Base-by-base conservation (phyloP, 2,888 invertebrate species). In the Colostygia pectinataria region DNA sequence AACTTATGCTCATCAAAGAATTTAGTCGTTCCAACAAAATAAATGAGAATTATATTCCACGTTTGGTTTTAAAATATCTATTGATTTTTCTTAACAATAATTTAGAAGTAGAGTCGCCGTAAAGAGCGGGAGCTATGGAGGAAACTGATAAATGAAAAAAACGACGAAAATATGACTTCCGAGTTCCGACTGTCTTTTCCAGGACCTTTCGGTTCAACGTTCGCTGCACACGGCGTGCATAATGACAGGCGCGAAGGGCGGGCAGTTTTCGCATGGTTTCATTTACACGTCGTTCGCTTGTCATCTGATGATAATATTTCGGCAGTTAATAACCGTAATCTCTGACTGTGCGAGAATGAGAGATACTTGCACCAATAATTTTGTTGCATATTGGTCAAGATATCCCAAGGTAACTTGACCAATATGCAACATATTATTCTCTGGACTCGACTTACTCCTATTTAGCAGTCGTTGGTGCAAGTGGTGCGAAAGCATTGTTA, bases 301-400 rank as follows among this genome's bases (percentile, higher is more conserved):
- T 80, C 78, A 74, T 57, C 68, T 58, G 68, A 60, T 61, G 55
- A 66, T 72, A 66, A 73, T 72, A 73, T 78, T 81, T 80, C 58
- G 77, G 74, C 66, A 62, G 69, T 77, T 74, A 74, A 76, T 76
- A 80, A 76, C 66, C 57, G 48, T 55, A 66, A 66, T 67, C 60
- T 61, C 46, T 55, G 72, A 68, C 69, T 61, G 61, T 53, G 28
- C 36, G n/a, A 27, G 37, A 51, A 52, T 58, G 58, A 15, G 34
- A 12, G 1, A 15, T 37, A 8, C 23, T 37, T 31, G 34, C 34
- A 34, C 12, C 28, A 29, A 20, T 20, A 20, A 20, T 6, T 20
- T 2, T 15, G 15, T 15, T 15, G 15, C 15, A n/a, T n/a, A n/a
- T n/a, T n/a, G n/a, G n/a, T n/a, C n/a, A n/a, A n/a, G n/a, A n/a